Conservation (phyloP, 64 coral and sea anemone species). For the Hydrozoanthus tunicans region DNA sequence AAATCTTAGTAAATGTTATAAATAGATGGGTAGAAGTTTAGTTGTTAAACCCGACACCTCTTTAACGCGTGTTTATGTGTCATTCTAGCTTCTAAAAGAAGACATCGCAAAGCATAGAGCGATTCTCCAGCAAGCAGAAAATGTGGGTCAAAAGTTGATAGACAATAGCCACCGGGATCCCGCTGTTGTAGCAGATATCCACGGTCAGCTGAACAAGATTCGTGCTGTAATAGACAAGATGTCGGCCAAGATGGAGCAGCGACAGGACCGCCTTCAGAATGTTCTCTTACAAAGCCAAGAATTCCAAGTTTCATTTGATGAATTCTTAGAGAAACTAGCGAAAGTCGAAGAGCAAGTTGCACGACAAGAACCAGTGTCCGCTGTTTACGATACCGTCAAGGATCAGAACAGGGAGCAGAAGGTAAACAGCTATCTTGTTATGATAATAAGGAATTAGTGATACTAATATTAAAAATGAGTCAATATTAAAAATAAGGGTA, state of each 20-base stretch:
- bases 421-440: neutral
- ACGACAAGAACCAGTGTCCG: slow-evolving; percentile 88
- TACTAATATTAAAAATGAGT: neutral
- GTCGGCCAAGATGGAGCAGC: slow-evolving; percentile 82
- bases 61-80: neutral
- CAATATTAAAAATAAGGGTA: no score
- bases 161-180: slow-evolving; percentile 77
- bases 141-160: slow-evolving; percentile 85
- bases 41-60: neutral
- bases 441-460: neutral
- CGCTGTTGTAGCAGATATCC: slow-evolving; percentile 75
- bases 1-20: neutral
- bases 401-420: slow-evolving; percentile 76
- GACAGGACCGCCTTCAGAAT: slow-evolving; percentile 78
- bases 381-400: slow-evolving; percentile 82
- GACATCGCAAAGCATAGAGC: slow-evolving; percentile 79
- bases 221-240: slow-evolving; percentile 78
- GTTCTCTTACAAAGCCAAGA: slow-evolving; percentile 93
- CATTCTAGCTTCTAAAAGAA: slow-evolving; percentile 83
- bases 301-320: slow-evolving; percentile 95
- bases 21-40: neutral
- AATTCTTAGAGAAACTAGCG: slow-evolving; percentile 89
- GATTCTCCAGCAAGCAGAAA: slow-evolving; percentile 80
- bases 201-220: slow-evolving; percentile 90
- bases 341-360: slow-evolving; percentile 87